Evolutionary conservation across 1,140 invertebrate species (phyloP), one percentile per base, ranked within the genome.

Genomic region (Bombus breviceps): DNA sequence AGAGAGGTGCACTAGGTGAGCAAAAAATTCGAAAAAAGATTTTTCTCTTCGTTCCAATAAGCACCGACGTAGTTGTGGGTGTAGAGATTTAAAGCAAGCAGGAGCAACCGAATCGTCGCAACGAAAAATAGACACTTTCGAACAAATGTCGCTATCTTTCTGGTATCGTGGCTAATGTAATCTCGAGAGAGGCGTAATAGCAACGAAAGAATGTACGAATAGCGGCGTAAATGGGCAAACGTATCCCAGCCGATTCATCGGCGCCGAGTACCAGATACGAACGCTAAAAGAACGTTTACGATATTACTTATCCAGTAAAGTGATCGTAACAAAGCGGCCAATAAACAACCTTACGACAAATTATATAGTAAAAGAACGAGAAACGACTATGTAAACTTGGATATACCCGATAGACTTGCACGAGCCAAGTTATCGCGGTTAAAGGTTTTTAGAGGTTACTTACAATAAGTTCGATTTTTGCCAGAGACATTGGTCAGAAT

Each of bases 251-350:
- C 41, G 41, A 25, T 43, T 83, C 72, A 83, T 83, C 59, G 64
- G 28, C 28, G 41, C 22, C 72, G 34, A 64, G 81, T 43, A 66
- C 81, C 72, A 41, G 41, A 83, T 53, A 34, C 34, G 43, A 43
- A 76, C 28, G 43, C 59, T 83, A 66, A 83, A 83, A 47, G 59
- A 53, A 34, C 71, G 41, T 76, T 76, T 76, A 83, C 71, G 81
- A 83, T 83, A 83, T 83, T 83, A 83, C 81, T 83, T 62, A 75
- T 83, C 72, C 57, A 10, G 72, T 75, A n/a, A 66, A 83, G 57
- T 37, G 81, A 82, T 82, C 81, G 71, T 64, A 82, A 66, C 59
- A 37, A 47, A 82, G 41, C 71, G 22, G 41, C 41, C 72, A 66
- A 76, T 83, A 66, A 76, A 76, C 81, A 83, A 66, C 59, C 25